Conservation (phyloP, 2,888 invertebrate genomes). For the Acleris laterana region DNA sequence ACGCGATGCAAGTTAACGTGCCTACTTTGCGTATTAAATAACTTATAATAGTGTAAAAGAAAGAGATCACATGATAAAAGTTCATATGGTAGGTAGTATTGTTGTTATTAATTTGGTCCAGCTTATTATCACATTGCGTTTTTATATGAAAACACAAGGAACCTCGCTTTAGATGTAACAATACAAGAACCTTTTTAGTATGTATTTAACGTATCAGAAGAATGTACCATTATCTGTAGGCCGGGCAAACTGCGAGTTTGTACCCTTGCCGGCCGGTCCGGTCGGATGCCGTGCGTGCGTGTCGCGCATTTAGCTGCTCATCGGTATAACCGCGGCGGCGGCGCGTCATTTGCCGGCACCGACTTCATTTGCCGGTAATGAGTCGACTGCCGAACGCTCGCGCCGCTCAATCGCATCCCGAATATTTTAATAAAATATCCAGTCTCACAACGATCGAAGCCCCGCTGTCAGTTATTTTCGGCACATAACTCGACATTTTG, state of each 20-base stretch:
- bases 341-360: constrained; percentile 57
- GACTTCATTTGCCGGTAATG: constrained; percentile 64
- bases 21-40: neutral
- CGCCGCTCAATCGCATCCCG: constrained; percentile 48
- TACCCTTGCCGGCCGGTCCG: constrained; percentile 39
- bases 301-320: constrained; percentile 45
- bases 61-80: no score
- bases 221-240: constrained; percentile 28
- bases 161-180: constrained; percentile 1
- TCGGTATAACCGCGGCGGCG: constrained; percentile 48
- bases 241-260: constrained; percentile 36
- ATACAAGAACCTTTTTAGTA: constrained; percentile 17
- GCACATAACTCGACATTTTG: constrained; percentile 14
- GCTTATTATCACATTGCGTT: neutral
- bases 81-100: no score
- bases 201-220: constrained; percentile 33
- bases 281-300: constrained; percentile 43
- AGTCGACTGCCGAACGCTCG: constrained; percentile 46
- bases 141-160: neutral
- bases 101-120: no score
- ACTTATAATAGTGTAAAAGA: no score
- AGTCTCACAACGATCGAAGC: constrained; percentile 40
- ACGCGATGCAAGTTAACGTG: constrained; percentile 29
- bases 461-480: constrained; percentile 40
- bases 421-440: constrained; percentile 57